These are phyloP conservation scores for Lottia gigantea DNA, from an alignment of 2,888 invertebrate genomes.

Conservation along the genomic window DNA sequence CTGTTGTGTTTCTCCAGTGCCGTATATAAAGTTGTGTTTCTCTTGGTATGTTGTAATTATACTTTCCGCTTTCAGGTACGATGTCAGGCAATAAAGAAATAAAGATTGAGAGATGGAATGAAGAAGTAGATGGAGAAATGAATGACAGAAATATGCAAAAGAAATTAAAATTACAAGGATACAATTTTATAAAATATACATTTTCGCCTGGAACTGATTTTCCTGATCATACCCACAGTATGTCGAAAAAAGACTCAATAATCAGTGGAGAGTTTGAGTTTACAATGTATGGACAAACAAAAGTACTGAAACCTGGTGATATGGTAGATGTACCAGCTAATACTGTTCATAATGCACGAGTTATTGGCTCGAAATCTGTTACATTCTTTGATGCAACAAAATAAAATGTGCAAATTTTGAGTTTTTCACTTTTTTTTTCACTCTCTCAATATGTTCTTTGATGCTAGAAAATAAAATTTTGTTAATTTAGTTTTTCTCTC, in stretches of 20 bases:
- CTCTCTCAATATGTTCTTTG: too few species aligned
- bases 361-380: constrained; percentile 53
- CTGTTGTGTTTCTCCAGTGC: too few species aligned
- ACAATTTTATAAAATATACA: constrained; percentile 45
- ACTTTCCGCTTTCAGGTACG: too few species aligned
- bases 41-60: too few species aligned
- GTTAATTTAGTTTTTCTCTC: too few species aligned
- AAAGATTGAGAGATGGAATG: constrained; percentile 55
- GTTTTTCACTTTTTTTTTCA: too few species aligned
- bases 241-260: constrained; percentile 60
- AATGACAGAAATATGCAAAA: constrained; percentile 48
- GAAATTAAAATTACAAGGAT: constrained; percentile 54
- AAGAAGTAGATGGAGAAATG: constrained; percentile 48
- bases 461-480: too few species aligned
- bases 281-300: constrained; percentile 55
- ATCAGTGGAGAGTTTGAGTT: constrained; percentile 55
- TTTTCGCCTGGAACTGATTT: constrained; percentile 58
- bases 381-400: constrained; percentile 57
- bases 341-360: constrained; percentile 56
- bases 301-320: constrained; percentile 59
- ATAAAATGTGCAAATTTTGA: constrained; percentile 5
- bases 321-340: constrained; percentile 58
- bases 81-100: constrained; percentile 22
- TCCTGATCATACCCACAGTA: constrained; percentile 57
- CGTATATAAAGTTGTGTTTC: too few species aligned